Conservation (phyloP, 2,888 invertebrate genomes). For the Acleris cristana region DNA sequence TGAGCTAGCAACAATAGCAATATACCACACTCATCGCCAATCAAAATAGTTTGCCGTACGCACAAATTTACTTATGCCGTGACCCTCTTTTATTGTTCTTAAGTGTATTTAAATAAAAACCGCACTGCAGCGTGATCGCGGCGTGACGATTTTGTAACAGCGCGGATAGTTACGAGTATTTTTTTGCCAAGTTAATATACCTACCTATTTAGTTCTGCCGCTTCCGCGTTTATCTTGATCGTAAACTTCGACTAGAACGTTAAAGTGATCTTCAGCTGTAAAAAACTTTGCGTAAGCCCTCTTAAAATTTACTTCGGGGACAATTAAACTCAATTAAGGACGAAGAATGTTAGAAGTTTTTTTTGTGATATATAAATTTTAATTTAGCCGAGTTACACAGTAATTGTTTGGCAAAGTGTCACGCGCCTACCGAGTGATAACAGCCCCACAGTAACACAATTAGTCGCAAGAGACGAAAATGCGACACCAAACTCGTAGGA, state of each 20-base stretch:
- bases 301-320: neutral
- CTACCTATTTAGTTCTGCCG: neutral
- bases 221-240: neutral
- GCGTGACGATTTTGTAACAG: conserved; percentile 14
- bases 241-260: neutral
- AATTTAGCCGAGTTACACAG: conserved; percentile 13
- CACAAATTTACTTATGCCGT: too few relatives aligned
- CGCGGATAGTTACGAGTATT: neutral
- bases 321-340: conserved; percentile 23
- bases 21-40: neutral
- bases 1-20: conserved; percentile 12
- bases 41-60: neutral
- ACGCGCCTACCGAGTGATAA: conserved; percentile 21
- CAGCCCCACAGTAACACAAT: conserved; percentile 19
- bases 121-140: conserved; percentile 10
- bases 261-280: neutral
- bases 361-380: conserved; percentile 31
- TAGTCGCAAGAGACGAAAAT: conserved; percentile 11
- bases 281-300: neutral
- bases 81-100: too few relatives aligned
- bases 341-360: neutral
- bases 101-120: too few relatives aligned
- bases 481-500: neutral
- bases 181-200: neutral
- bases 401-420: conserved; percentile 16